Evolutionary conservation across 23 tunicate genomes (phyloP), one percentile per base, ranked within the genome.

Genomic region (Halocynthia aurantium): DNA sequence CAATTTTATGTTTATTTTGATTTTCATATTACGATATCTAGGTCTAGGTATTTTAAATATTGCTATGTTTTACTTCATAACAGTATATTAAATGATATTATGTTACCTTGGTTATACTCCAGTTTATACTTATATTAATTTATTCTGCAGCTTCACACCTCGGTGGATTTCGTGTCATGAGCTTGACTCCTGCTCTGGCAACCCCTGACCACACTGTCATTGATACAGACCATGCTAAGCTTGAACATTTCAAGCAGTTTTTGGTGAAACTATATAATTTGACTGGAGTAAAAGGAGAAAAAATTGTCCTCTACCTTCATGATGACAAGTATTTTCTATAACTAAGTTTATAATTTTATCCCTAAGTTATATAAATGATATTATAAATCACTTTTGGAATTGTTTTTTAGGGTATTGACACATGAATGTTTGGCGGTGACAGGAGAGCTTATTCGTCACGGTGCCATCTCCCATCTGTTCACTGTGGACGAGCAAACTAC

Each of bases 401-500:
- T 31, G 44, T 31, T 70, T 51, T 62, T 22, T 82, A 92, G 98
- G 20, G 70, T 77, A 11, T 67, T 92, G 6, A 86, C 87, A 8
- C 51, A 86, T 22, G 98, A 86, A 71, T 92, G 98, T 58, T 61
- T 92, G 70, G 84, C 92, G 10, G 67, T 92, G 60, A 74, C 86
- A 54, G 98, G 82, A 57, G 92, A 92, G 78, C 67, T 92, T 31
- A 87, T 92, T 15, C 74, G 88, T 19, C 91, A 92, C 55, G 88
- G 86, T 9, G 78, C 92, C 7, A 86, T 92, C 8, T 86, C 98
- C 57, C 92, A 92, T 69, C 73, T 86, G 52, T 92, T 92, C 70
- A 92, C 93, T 15, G 68, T 75, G 51, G 92, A 86, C 69, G 92
- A 92, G 63, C 88, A 86, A 75, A 92, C 92, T 22, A 92, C 98